Base-by-base conservation (phyloP, 2,888 invertebrate genomes). In the Cynaeus angustus region DNA sequence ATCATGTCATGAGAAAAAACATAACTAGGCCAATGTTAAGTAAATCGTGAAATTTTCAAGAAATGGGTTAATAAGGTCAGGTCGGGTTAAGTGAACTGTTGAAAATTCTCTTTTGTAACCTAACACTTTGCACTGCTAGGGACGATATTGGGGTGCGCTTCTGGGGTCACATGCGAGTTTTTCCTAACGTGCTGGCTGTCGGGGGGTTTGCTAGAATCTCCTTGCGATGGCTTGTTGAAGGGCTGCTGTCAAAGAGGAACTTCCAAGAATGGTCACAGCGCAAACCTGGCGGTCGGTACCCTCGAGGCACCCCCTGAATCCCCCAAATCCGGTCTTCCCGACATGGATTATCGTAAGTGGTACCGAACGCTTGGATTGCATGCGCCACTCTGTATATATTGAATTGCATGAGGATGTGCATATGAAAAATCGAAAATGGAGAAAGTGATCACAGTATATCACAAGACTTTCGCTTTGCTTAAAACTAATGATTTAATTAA, bases 111-210 rank as follows among this genome's bases (percentile, higher is more conserved):
- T 50, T 53, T 53, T 53, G 30, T 21, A 21, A 41, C 30, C 10
- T 53, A 67, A 67, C 50, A 33, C 28, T 65, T 48, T 69, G 33
- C 52, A 38, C 56, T 52, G 62, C 37, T 68, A 78, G 77, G 80
- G 46, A 72, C 73, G 50, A 88, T 88, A 76, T 87, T 88, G 65
- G 86, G 87, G 74, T 93, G 93, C 83, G 86, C 89, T 46, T 89
- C 91, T 80, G 94, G 93, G 70, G 92, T 94, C 65, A 92, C 91
- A 74, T 96, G 96, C 85, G 95, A 96, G 86, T 95, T 96, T 88
- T 95, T 96, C 88, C 89, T 96, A 81, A 91, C 93, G 86, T 96
- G 96, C 87, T 96, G 96, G 96, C 91, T 96, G 89, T 90, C 93
- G 70, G 94, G 95, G 77, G 96, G 96, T 70, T 88, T 95, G 68